phyloP scores from a whole-genome alignment of 2,888 invertebrate genomes.

The Monoplex corrugatus region DNA sequence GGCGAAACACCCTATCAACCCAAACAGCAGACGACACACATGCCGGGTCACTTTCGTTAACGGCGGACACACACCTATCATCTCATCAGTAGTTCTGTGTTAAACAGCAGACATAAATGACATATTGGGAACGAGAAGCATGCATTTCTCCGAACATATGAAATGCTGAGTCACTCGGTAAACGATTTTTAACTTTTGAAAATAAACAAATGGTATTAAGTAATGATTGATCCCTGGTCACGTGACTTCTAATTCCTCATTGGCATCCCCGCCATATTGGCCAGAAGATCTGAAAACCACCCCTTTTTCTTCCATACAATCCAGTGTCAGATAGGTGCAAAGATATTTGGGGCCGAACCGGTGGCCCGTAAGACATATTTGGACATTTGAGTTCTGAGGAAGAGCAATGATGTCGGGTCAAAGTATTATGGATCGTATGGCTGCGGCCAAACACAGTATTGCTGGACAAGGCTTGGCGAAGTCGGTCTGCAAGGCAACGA shows the following conservation, averaged over 20 bases:
- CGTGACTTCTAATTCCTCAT: slow-evolving; percentile 69
- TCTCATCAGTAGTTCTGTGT: no score
- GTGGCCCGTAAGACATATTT: slow-evolving; percentile 52
- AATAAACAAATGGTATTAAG: background rate
- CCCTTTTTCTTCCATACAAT: slow-evolving; percentile 65
- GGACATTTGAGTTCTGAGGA: slow-evolving; percentile 31
- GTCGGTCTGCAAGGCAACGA: slow-evolving; percentile 99
- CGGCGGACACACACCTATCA: no score
- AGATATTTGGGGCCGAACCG: slow-evolving; percentile 59
- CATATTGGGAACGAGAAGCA: no score
- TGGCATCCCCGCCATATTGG: slow-evolving; percentile 72
- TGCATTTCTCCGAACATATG: no score
- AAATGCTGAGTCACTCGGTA: no score
- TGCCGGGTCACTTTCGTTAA: no score
- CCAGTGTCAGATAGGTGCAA: slow-evolving; percentile 56
- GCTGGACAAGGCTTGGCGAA: slow-evolving; percentile 99
- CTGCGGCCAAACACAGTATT: slow-evolving; percentile 98
- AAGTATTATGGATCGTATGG: slow-evolving; percentile 98
- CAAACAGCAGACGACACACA: no score
- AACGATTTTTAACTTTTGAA: background rate
- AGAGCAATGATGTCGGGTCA: slow-evolving; percentile 87
- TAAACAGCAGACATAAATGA: no score
- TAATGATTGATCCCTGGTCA: slow-evolving; percentile 67
- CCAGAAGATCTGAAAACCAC: slow-evolving; percentile 71
- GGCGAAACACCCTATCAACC: no score